Evolutionary conservation across 2,113 vertebrate species (phyloP).

Genomic region (Engraulis encrasicolus): DNA sequence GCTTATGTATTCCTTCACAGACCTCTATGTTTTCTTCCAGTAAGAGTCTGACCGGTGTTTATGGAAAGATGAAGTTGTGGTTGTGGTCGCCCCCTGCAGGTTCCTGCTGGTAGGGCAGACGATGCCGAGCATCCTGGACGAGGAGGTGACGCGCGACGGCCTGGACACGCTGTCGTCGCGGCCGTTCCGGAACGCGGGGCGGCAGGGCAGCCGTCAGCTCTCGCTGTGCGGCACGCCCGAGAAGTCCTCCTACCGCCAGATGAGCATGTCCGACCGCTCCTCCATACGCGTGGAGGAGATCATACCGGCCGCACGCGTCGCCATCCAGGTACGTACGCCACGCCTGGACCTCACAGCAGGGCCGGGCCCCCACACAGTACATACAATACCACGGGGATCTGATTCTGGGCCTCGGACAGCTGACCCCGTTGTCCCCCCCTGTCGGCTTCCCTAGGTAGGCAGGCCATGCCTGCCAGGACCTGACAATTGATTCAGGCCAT

Average conservation of each 20-base stretch:
- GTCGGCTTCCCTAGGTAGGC: too few species aligned
- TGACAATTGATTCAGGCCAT: too few species aligned
- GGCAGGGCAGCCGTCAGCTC: constrained; percentile 87
- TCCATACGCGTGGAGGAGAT: constrained; percentile 98
- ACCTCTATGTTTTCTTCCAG: too few species aligned
- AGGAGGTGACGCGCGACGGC: constrained; percentile 89
- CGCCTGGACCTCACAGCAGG: too few species aligned
- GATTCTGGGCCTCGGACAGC: too few species aligned
- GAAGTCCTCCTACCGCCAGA: constrained; percentile 92
- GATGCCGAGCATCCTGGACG: constrained; percentile 89
- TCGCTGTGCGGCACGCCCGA: constrained; percentile 95
- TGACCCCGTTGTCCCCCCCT: too few species aligned
- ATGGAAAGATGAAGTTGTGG: background rate
- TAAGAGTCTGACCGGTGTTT: too few species aligned
- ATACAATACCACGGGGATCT: too few species aligned
- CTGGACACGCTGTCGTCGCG: constrained; percentile 91
- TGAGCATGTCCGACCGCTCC: constrained; percentile 94
- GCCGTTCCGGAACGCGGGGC: constrained; percentile 89
- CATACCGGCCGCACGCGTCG: constrained; percentile 94
- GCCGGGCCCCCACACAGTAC: too few species aligned
- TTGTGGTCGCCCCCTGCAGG: constrained; percentile 71
- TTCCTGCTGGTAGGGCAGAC: constrained; percentile 96
- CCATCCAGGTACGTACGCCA: constrained; percentile 97
- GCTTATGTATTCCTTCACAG: too few species aligned
- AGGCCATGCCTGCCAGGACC: too few species aligned